Conservation (phyloP, 1,140 invertebrate genomes). For the Aricia agestis region DNA sequence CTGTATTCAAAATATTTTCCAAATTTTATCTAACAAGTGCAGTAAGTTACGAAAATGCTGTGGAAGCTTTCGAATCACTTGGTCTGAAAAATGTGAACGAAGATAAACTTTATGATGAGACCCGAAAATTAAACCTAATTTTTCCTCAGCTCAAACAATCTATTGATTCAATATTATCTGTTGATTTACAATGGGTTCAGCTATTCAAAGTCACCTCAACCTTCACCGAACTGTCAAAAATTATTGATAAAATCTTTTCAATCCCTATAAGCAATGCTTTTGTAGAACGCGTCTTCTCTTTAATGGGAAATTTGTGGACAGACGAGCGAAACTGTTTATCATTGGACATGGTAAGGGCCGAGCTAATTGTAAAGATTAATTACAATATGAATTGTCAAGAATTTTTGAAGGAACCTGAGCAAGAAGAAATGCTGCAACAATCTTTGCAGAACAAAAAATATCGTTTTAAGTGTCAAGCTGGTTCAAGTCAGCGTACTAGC, state of each 20-base stretch:
- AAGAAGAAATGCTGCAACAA: slow-evolving; percentile 11
- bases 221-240: slow-evolving; percentile 6
- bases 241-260: not conserved
- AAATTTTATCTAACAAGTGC: not conserved
- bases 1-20: not conserved
- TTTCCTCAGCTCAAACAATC: not conserved
- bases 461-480: not conserved
- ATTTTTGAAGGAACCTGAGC: slow-evolving; percentile 11
- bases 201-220: not conserved
- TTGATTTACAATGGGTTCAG: slow-evolving; percentile 1
- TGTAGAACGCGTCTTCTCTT: slow-evolving; percentile 9
- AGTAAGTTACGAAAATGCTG: slow-evolving; percentile 2
- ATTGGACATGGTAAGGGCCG: not conserved
- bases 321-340: slow-evolving; percentile 14
- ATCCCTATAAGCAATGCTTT: not conserved
- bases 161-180: not conserved
- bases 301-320: slow-evolving; percentile 12
- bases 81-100: slow-evolving; percentile 9
- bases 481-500: not conserved
- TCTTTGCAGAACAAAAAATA: not conserved
- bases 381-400: slow-evolving; percentile 8
- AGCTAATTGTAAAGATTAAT: slow-evolving; percentile 9
- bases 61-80: slow-evolving; percentile 5
- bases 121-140: slow-evolving; percentile 3
- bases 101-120: slow-evolving; percentile 8